phyloP scores from a whole-genome alignment of 2,113 vertebrate genomes.

The Calonectris borealis region DNA sequence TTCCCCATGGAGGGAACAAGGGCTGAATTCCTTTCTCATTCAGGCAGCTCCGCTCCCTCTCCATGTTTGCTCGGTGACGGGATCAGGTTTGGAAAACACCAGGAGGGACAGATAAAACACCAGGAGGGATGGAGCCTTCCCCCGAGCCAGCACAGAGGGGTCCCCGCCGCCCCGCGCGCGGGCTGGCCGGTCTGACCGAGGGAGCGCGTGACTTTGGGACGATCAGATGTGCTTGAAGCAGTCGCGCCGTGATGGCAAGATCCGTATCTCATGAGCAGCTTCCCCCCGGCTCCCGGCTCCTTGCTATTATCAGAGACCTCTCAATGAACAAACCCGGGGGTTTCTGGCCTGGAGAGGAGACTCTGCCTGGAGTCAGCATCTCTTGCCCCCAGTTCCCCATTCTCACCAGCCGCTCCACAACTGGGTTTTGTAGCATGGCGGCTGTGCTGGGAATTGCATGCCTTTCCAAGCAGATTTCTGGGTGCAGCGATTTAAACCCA shows the following conservation, averaged over 20 bases:
- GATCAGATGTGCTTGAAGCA: background rate
- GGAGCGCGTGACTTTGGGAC: background rate
- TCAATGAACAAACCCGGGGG: fast-evolving
- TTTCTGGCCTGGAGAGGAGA: background rate
- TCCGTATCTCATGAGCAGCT: background rate
- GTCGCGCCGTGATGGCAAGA: background rate
- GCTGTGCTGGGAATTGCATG: fast-evolving
- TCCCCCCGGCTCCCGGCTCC: background rate
- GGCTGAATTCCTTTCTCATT: slow-evolving; percentile 61
- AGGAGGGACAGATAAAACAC: background rate
- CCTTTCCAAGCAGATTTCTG: background rate
- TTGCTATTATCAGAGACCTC: background rate
- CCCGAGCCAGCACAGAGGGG: background rate
- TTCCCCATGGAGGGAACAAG: slow-evolving; percentile 33
- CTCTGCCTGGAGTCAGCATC: background rate
- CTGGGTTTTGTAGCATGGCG: background rate
- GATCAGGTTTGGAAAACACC: background rate
- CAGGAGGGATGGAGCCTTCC: background rate
- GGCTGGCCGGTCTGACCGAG: background rate
- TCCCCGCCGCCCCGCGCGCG: background rate
- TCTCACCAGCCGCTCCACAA: background rate
- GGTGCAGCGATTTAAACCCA: background rate
- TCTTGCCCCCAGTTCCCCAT: background rate
- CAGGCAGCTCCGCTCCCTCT: background rate
- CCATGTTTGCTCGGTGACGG: fast-evolving